Evolutionary conservation across 92 coral and sea anemone genomes (phyloP).

Genomic region (Pocillopora meandrina): DNA sequence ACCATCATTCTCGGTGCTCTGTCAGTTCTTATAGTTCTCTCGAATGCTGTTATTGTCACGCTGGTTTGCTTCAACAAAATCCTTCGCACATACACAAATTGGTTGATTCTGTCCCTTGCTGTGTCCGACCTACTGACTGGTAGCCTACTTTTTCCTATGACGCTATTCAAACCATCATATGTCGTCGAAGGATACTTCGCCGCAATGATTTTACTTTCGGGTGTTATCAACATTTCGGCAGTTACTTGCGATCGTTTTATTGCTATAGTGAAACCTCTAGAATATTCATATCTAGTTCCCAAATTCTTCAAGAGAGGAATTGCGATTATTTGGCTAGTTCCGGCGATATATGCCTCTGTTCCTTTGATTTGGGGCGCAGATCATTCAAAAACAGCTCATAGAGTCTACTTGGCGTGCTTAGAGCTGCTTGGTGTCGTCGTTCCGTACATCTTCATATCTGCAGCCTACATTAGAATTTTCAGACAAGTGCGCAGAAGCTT

Average conservation of each 20-base stretch:
- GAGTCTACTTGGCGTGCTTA: slow-evolving; percentile 51
- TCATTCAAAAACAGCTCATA: slow-evolving; percentile 40
- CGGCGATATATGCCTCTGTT: slow-evolving; percentile 42
- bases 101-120: slow-evolving; percentile 74
- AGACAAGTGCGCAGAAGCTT: slow-evolving; percentile 57
- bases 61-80: slow-evolving; percentile 64
- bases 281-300: slow-evolving; percentile 55
- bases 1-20: slow-evolving; percentile 48
- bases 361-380: slow-evolving; percentile 68
- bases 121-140: slow-evolving; percentile 72
- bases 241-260: slow-evolving; percentile 77
- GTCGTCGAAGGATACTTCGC: slow-evolving; percentile 47
- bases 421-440: slow-evolving; percentile 67
- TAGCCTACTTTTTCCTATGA: slow-evolving; percentile 64
- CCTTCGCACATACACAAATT: slow-evolving; percentile 70
- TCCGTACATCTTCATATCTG: slow-evolving; percentile 59
- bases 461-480: slow-evolving; percentile 61
- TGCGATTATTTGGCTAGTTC: slow-evolving; percentile 58
- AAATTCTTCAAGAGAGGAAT: slow-evolving; percentile 50
- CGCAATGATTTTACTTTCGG: slow-evolving; percentile 58
- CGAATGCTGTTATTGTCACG: slow-evolving; percentile 63
- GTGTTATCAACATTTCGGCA: slow-evolving; percentile 74
- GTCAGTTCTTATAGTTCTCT: slow-evolving; percentile 52
- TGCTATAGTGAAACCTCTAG: slow-evolving; percentile 64
- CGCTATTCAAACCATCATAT: slow-evolving; percentile 60